phyloP scores from a whole-genome alignment of 2,113 vertebrate species.

The Spermophilus dauricus region DNA sequence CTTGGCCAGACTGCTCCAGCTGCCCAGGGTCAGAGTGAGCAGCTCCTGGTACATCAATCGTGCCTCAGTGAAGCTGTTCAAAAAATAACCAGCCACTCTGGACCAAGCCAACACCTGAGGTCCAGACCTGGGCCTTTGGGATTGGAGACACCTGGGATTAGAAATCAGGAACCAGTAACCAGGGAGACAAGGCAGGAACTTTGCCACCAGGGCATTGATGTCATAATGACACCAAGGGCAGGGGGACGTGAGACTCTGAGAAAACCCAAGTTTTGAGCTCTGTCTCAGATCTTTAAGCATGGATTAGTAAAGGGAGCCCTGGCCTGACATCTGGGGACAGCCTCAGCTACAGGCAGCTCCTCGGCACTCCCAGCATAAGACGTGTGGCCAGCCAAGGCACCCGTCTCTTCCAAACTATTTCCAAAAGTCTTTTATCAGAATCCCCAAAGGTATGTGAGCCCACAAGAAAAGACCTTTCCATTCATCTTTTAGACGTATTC shows the following conservation, averaged over 20 bases:
- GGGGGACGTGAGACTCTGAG: background rate
- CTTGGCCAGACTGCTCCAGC: background rate
- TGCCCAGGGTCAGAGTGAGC: background rate
- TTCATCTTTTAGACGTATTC: background rate
- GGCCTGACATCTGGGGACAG: background rate
- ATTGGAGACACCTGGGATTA: background rate
- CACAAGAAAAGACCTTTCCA: background rate
- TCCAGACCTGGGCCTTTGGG: background rate
- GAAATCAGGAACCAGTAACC: background rate
- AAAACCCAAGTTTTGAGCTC: background rate
- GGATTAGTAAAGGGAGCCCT: background rate
- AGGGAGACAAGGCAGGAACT: background rate
- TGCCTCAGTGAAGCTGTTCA: background rate
- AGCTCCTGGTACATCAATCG: background rate
- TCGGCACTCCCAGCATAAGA: background rate
- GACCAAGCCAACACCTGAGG: background rate
- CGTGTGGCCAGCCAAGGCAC: background rate
- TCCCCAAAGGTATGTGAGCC: background rate
- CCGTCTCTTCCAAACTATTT: background rate
- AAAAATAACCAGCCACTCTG: background rate
- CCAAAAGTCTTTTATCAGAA: conserved; percentile 25
- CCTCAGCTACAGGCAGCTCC: background rate
- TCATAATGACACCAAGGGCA: conserved; percentile 23
- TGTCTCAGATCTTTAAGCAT: background rate
- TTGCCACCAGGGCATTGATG: background rate